These are phyloP conservation scores for Stichopus horrens DNA, from an alignment of 53 echinoderm and acorn worm genomes.

Conservation along the genomic window DNA sequence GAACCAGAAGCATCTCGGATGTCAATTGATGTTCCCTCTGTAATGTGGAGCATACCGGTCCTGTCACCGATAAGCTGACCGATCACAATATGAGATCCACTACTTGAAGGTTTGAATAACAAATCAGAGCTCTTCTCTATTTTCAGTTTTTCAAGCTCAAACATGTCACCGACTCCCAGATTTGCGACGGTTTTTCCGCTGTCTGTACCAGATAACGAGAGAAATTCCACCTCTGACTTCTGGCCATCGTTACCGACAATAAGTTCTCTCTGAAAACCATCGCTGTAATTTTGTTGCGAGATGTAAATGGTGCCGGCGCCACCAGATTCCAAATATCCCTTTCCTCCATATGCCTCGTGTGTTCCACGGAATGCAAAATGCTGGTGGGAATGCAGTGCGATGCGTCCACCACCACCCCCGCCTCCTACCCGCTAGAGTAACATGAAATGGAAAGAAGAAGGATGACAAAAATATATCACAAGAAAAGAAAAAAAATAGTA, in stretches of 20 bases:
- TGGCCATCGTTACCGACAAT: conserved; percentile 65
- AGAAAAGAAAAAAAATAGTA: too few relatives aligned
- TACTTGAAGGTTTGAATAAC: conserved; percentile 51
- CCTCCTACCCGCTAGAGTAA: conserved; percentile 72
- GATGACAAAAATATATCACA: neutral
- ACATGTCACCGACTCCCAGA: neutral
- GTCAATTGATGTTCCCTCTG: conserved; percentile 46
- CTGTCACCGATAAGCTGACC: conserved; percentile 63
- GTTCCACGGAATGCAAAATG: conserved; percentile 67
- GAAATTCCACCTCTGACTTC: conserved; percentile 50
- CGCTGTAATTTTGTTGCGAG: conserved; percentile 50
- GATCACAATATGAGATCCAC: conserved; percentile 37
- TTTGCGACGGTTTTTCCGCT: conserved; percentile 55
- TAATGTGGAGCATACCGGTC: conserved; percentile 65
- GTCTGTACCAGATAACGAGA: conserved; percentile 41
- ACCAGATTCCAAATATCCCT: conserved; percentile 65
- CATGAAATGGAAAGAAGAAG: neutral
- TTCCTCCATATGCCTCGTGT: conserved; percentile 76
- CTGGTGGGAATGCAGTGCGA: conserved; percentile 64
- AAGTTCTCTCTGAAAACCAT: conserved; percentile 58
- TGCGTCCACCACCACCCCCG: conserved; percentile 85
- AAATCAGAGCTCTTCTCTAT: conserved; percentile 56
- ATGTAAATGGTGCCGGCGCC: conserved; percentile 82
- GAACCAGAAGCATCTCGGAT: conserved; percentile 64
- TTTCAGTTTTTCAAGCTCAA: conserved; percentile 22